Base-by-base conservation (phyloP, 2,888 invertebrate species). In the Machimus rusticus region DNA sequence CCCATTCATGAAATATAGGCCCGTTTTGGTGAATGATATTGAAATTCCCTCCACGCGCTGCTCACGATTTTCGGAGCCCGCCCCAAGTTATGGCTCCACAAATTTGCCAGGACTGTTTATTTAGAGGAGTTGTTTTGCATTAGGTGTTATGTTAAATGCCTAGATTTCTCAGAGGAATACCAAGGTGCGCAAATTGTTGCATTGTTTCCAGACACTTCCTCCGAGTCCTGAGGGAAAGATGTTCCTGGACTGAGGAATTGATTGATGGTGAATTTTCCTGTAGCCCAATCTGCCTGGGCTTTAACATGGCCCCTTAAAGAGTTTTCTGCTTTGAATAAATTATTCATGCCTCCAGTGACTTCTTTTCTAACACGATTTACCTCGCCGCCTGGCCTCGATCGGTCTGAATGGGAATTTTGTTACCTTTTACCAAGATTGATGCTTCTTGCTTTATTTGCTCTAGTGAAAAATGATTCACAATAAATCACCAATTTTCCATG, bases 1-100 rank as follows among this genome's bases (percentile, higher is more conserved):
- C 76, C 76, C 76, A 76, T 76, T 76, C 76, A 76, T 76, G 39
- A 76, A 76, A 76, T 39, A 76, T 76, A 37, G 39, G 37, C 37
- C 37, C 37, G 39, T 39, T 76, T 76, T 76, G 39, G 76, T 39
- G 39, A 39, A 76, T 76, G 76, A 39, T 76, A 76, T 76, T 76
- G 76, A 76, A 76, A 76, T 76, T 76, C 76, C 76, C 39, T 28
- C 37, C 37, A 74, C 28, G 76, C 16, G 76, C 28, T 39, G 34
- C 39, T n/a, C 34, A 39, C 16, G 39, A n/a, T 37, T 39, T 74
- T 74, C 31, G 6, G 34, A n/a, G 34, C 19, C 76, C 23, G n/a
- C n/a, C 66, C 28, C 12, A 28, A 66, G 12, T 66, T 23, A 66
- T 66, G 66, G 19, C 28, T 55, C 66, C 66, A 12, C 66, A 66